Percentiles rank a stretch among this genome's conserved stretches.
Conservation (phyloP, 2,797 vertebrate genomes). For the Varecia variegata region DNA sequence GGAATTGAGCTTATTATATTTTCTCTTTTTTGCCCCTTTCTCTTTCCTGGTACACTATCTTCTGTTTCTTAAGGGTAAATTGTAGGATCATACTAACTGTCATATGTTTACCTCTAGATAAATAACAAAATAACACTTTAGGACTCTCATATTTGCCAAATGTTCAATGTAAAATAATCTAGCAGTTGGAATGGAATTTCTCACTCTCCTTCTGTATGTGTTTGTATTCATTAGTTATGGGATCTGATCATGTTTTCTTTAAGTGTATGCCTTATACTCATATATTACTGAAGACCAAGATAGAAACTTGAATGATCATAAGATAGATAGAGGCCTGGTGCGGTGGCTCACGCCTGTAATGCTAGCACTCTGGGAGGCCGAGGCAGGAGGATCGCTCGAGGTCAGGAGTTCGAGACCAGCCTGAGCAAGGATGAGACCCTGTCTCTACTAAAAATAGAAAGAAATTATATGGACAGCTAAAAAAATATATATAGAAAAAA, state of each 20-base stretch:
- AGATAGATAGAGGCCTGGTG: too few relatives aligned
- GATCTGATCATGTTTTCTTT: background rate
- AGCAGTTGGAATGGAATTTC: background rate
- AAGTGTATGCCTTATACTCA: background rate
- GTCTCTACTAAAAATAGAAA: too few relatives aligned
- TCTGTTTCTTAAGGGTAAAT: background rate
- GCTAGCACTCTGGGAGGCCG: too few relatives aligned
- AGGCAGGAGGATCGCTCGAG: too few relatives aligned
- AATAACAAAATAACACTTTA: background rate
- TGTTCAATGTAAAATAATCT: conserved; percentile 8
- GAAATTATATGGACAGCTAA: too few relatives aligned
- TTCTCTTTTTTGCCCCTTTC: background rate
- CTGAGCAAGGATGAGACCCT: too few relatives aligned
- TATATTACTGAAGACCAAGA: background rate
- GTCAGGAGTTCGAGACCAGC: too few relatives aligned
- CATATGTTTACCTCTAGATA: background rate
- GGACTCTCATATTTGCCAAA: background rate
- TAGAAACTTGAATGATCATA: background rate
- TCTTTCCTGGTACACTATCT: background rate
- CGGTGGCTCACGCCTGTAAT: too few relatives aligned
- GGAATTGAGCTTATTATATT: background rate
- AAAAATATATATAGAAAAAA: too few relatives aligned
- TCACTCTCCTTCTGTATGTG: background rate
- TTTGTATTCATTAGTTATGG: background rate
- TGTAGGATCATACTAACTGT: background rate